Evolutionary conservation across 2,113 vertebrate species (phyloP).

Genomic region (Centropus bengalensis): DNA sequence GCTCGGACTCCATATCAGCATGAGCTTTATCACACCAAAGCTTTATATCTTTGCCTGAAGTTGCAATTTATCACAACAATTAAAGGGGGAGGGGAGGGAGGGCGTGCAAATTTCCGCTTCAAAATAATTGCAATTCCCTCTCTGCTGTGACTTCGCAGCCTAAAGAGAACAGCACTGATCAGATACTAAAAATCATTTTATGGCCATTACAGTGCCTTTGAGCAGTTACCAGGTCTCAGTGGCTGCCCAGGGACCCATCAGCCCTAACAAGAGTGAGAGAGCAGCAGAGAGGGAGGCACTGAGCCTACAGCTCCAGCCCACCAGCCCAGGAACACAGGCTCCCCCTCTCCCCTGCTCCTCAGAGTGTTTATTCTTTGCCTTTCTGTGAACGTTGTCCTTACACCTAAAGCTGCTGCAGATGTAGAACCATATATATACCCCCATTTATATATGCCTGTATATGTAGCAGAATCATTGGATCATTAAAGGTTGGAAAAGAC

Average conservation of each 20-base stretch:
- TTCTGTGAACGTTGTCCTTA: not conserved
- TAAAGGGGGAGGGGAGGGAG: not conserved
- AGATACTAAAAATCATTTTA: conserved; percentile 65
- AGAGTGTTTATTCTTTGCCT: not conserved
- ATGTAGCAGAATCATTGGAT: not conserved
- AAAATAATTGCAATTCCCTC: not conserved
- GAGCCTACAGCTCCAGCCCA: not conserved
- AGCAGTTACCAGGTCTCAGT: conserved; percentile 63
- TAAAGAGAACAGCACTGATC: conserved; percentile 8
- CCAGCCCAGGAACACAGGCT: not conserved
- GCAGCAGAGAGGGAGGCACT: not conserved
- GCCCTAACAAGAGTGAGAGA: conserved; percentile 43
- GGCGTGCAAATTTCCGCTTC: not conserved
- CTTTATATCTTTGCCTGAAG: not conserved
- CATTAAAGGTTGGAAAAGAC: too few species aligned
- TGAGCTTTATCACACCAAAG: not conserved
- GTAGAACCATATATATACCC: not conserved
- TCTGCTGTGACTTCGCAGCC: not conserved
- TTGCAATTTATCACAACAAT: not conserved
- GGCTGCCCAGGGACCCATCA: conserved; percentile 65
- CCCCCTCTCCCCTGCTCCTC: not conserved
- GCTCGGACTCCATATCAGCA: not conserved
- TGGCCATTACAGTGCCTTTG: conserved; percentile 46
- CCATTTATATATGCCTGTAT: rapidly evolving
- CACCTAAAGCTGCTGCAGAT: not conserved